Conservation (phyloP, 2,888 invertebrate genomes). For the Amphipoea lucens region DNA sequence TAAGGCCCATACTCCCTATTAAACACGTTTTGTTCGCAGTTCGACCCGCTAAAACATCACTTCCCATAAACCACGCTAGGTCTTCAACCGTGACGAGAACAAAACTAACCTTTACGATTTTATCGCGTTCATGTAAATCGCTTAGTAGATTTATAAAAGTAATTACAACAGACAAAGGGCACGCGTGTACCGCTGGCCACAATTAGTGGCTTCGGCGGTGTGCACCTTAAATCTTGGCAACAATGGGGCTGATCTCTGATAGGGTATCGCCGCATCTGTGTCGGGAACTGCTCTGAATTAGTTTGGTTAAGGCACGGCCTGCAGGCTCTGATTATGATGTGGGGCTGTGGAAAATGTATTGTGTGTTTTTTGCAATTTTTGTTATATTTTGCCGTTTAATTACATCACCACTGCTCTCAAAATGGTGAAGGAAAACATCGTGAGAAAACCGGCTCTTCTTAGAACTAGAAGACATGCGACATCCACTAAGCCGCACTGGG, state of each 20-base stretch:
- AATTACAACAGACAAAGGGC: slow-evolving; percentile 83
- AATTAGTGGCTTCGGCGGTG: slow-evolving; percentile 71
- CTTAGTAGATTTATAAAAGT: slow-evolving; percentile 84
- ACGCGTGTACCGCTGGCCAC: slow-evolving; percentile 62
- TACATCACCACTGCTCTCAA: too few relatives aligned
- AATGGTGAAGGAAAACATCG: too few relatives aligned
- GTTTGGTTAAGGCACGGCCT: slow-evolving; percentile 76
- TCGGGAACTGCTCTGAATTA: slow-evolving; percentile 81
- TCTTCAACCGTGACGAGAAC: slow-evolving; percentile 77
- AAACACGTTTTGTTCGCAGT: slow-evolving; percentile 20
- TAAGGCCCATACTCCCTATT: background rate
- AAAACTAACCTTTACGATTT: slow-evolving; percentile 80
- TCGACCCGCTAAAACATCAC: slow-evolving; percentile 30
- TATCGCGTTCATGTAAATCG: slow-evolving; percentile 82
- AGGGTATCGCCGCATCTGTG: slow-evolving; percentile 82
- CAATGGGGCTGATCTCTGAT: slow-evolving; percentile 84
- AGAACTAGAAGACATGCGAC: too few relatives aligned
- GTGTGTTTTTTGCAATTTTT: slow-evolving; percentile 10
- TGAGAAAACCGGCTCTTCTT: background rate
- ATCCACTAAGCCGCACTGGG: background rate
- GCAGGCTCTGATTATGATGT: slow-evolving; percentile 60
- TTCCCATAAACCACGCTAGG: slow-evolving; percentile 55
- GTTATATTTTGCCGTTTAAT: background rate
- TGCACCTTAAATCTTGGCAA: slow-evolving; percentile 77
- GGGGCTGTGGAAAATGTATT: slow-evolving; percentile 25